Percentiles rank a stretch among this genome's conserved stretches.
Conservation (phyloP, 37 sponge, comb jelly and placozoan species). For the Cladorhizidae sp. region DNA sequence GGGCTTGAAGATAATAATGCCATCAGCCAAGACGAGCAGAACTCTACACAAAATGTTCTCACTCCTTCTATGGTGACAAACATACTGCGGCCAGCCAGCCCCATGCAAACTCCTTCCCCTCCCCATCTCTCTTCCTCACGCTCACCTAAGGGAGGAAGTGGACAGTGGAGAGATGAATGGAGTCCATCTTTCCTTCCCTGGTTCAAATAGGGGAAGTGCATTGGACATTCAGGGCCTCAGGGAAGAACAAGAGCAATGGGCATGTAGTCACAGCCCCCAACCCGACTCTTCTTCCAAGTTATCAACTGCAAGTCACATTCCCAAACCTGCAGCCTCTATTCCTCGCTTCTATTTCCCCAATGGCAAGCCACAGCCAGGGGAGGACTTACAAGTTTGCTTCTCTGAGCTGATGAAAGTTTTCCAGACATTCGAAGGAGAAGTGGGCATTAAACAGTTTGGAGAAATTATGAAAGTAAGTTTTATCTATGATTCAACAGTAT, state of each 20-base stretch:
- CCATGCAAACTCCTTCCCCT: conserved; percentile 33
- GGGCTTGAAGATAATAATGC: conserved; percentile 1
- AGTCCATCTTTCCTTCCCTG: not conserved
- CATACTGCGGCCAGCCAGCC: conserved; percentile 26
- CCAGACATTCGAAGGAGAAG: conserved; percentile 43
- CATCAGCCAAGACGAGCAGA: too few species aligned
- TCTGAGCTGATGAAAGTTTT: conserved; percentile 54
- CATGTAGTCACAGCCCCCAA: conserved; percentile 11
- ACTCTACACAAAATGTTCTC: not conserved
- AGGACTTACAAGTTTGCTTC: conserved; percentile 36
- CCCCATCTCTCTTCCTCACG: conserved; percentile 20
- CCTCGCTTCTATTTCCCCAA: conserved; percentile 92
- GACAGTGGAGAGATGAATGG: not conserved
- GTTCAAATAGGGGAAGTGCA: not conserved
- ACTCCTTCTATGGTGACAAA: conserved; percentile 7
- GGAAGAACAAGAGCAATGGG: not conserved
- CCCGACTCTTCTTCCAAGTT: not conserved
- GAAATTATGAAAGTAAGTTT: conserved; percentile 67
- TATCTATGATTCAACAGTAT: too few species aligned
- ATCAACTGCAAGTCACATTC: not conserved
- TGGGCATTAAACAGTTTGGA: conserved; percentile 57
- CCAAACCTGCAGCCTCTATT: conserved; percentile 25
- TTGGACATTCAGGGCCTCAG: not conserved
- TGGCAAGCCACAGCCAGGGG: conserved; percentile 60
- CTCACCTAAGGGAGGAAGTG: conserved; percentile 33